Base-by-base conservation (phyloP, 2,888 invertebrate species). In the Drosophila anomelani region DNA sequence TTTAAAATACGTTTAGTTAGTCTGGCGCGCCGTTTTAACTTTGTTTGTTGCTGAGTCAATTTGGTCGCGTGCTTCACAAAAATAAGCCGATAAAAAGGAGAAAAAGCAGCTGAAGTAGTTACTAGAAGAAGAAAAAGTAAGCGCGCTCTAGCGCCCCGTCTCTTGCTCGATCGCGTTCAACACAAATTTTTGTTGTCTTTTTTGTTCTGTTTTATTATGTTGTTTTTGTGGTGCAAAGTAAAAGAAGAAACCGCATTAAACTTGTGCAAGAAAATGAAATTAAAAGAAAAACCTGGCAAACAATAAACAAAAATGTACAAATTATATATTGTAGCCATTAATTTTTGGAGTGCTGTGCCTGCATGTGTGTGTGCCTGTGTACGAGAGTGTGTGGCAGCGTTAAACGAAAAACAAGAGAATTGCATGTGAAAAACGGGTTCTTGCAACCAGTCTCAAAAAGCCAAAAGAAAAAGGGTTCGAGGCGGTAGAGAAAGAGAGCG, bases 371-470 rank as follows among this genome's bases (percentile, higher is more conserved):
- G 41, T 34, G 20, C 20, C 20, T 20, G 46, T 64, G 47, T 61
- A 36, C 41, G 29, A 41, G 55, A 74, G 47, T 71, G 71, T 60
- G 54, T 51, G 72, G 66, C 71, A 69, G 80, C 56, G 39, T 72
- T 60, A 59, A 46, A 34, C 70, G 32, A 61, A 61, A 17, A 56
- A 76, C 47, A 26, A 46, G 51, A 47, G 86, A 85, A 86, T 85
- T 85, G 86, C 85, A 85, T 83, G 56, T 57, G 67, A 32, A 78
- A 85, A 85, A 85, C 85, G 70, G 51, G 85, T 85, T 85, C 81
- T 76, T 81, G 81, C 85, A 80, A 78, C 79, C 76, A 76, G 80
- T 80, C 80, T 58, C 58, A 67, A 76, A 70, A 47, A 77, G 59
- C 55, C 63, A 49, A 78, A 76, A 76, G 77, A 77, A 84, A 83